Percentiles rank a stretch among this genome's conserved stretches.
These are phyloP conservation scores for Drosophila mettleri DNA, from an alignment of 2,888 invertebrate genomes.

Conservation along the genomic window DNA sequence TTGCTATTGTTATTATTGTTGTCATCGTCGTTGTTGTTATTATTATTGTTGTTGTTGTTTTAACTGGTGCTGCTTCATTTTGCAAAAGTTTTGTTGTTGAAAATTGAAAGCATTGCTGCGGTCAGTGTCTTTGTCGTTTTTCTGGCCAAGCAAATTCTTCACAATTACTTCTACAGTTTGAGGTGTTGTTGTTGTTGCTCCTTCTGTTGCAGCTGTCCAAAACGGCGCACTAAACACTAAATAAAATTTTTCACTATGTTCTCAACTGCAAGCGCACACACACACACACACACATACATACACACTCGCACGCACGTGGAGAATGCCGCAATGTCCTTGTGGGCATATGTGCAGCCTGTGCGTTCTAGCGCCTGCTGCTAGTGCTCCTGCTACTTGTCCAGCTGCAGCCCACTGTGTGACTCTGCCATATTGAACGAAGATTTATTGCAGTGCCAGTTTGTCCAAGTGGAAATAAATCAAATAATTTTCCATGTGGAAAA, in stretches of 20 bases:
- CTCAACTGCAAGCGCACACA: slow-evolving; percentile 70
- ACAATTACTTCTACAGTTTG: slow-evolving; percentile 53
- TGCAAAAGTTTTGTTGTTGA: slow-evolving; percentile 56
- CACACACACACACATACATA: slow-evolving; percentile 13
- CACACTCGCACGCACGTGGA: slow-evolving; percentile 26
- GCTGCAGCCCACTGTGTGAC: slow-evolving; percentile 48
- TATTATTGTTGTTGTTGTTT: slow-evolving; percentile 35
- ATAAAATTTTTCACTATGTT: slow-evolving; percentile 79
- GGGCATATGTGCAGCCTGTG: slow-evolving; percentile 46
- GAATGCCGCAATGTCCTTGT: slow-evolving; percentile 55
- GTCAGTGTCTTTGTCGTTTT: slow-evolving; percentile 52
- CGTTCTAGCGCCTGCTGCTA: not conserved
- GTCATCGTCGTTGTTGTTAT: too few relatives aligned
- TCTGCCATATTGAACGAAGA: slow-evolving; percentile 83
- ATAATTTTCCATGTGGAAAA: slow-evolving; percentile 84
- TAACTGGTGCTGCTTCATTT: slow-evolving; percentile 51
- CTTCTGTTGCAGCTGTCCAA: slow-evolving; percentile 67
- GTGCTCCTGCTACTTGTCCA: not conserved
- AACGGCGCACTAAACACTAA: slow-evolving; percentile 78
- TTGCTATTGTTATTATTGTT: slow-evolving; percentile 32
- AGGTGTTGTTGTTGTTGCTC: slow-evolving; percentile 14
- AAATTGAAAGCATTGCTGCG: slow-evolving; percentile 77
- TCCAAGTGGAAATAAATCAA: slow-evolving; percentile 84
- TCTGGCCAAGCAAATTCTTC: slow-evolving; percentile 50
- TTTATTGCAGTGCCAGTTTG: slow-evolving; percentile 83